Evolutionary conservation across 2,888 invertebrate species (phyloP).

Genomic region (Altica lythri): DNA sequence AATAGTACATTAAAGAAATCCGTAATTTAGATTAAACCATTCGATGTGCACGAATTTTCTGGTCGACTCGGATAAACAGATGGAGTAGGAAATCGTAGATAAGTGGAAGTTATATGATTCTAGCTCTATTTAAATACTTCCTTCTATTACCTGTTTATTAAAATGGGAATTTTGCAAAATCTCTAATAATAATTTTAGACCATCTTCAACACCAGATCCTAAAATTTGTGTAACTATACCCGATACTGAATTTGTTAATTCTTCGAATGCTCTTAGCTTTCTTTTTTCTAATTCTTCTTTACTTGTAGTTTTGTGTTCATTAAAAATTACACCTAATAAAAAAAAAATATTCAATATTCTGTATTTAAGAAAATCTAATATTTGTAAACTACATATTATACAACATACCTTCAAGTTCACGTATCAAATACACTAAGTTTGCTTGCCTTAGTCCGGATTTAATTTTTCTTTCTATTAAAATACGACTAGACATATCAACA

Average conservation of each 20-base stretch:
- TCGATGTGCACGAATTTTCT: too few species aligned
- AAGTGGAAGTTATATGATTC: too few species aligned
- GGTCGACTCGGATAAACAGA: too few species aligned
- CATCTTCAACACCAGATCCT: slow-evolving; percentile 53
- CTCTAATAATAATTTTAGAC: slow-evolving; percentile 58
- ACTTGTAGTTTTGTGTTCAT: slow-evolving; percentile 47
- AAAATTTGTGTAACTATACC: slow-evolving; percentile 51
- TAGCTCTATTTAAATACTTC: too few species aligned
- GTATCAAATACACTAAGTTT: slow-evolving; percentile 64
- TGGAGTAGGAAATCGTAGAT: too few species aligned
- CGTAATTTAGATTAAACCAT: too few species aligned
- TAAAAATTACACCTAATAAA: slow-evolving; percentile 54
- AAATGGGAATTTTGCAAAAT: slow-evolving; percentile 62
- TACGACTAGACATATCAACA: slow-evolving; percentile 58
- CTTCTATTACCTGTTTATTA: slow-evolving; percentile 67
- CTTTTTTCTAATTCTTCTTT: slow-evolving; percentile 51
- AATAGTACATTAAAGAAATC: too few species aligned
- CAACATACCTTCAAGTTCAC: slow-evolving; percentile 63
- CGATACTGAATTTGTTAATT: slow-evolving; percentile 54
- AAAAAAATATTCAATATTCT: slow-evolving; percentile 1
- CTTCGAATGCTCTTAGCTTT: slow-evolving; percentile 55
- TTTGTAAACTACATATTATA: too few species aligned
- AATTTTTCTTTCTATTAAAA: slow-evolving; percentile 55
- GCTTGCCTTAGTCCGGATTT: slow-evolving; percentile 59
- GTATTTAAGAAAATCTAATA: too few species aligned